Percentiles rank a stretch among this genome's conserved stretches.
Evolutionary conservation across 2,113 vertebrate genomes (phyloP).

Genomic region (Gopherus evgoodei): DNA sequence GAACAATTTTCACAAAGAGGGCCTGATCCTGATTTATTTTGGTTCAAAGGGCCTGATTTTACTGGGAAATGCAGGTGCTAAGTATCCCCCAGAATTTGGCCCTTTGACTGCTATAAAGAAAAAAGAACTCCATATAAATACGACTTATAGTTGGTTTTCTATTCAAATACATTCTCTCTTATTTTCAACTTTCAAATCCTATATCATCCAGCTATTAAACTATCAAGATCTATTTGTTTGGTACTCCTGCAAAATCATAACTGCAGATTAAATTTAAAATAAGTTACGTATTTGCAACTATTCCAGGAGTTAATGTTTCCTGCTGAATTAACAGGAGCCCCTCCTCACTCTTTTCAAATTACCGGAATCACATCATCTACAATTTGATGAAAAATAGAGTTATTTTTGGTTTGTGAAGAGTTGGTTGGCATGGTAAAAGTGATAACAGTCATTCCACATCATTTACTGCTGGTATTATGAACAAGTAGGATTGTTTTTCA

Average conservation of each 20-base stretch:
- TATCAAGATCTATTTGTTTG: background rate
- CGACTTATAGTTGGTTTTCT: background rate
- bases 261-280: background rate
- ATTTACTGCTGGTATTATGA: slow-evolving; percentile 9
- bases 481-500: background rate
- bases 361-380: background rate
- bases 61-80: background rate
- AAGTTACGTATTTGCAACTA: background rate
- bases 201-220: background rate
- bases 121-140: background rate
- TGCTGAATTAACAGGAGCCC: background rate
- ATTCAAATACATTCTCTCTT: background rate
- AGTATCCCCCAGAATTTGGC: background rate
- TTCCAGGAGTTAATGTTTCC: background rate
- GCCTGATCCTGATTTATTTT: background rate
- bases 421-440: background rate
- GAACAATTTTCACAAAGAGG: background rate
- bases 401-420: slow-evolving; percentile 1
- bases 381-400: slow-evolving; percentile 25
- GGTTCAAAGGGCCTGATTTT: background rate
- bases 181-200: background rate
- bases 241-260: background rate
- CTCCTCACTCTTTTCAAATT: background rate
- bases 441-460: background rate
- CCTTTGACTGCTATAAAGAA: background rate